phyloP scores from a whole-genome alignment of 2,113 vertebrate genomes.

The Cephalopholis sonnerati region DNA sequence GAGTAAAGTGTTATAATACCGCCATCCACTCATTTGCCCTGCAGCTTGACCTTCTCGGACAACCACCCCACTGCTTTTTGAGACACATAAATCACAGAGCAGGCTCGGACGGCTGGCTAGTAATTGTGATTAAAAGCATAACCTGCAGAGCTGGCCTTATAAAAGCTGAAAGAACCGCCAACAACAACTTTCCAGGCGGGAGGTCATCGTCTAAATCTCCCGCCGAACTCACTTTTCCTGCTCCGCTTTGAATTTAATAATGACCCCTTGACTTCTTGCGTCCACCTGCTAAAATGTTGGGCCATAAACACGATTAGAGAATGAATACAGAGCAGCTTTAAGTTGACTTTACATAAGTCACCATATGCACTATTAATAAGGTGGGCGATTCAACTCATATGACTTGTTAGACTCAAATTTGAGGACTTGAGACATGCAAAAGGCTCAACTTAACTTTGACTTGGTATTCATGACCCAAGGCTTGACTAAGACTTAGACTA shows the following conservation, averaged over 20 bases:
- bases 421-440: too few relatives aligned
- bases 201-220: constrained; percentile 46
- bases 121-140: constrained; percentile 69
- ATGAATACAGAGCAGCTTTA: constrained; percentile 11
- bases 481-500: too few relatives aligned
- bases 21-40: constrained; percentile 33
- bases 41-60: constrained; percentile 63
- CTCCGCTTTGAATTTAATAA: constrained; percentile 37
- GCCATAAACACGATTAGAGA: constrained; percentile 34
- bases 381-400: too few relatives aligned
- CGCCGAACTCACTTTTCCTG: constrained; percentile 39
- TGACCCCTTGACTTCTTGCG: constrained; percentile 23
- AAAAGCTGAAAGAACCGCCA: constrained; percentile 44
- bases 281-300: constrained; percentile 33
- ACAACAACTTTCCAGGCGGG: constrained; percentile 32
- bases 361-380: neutral
- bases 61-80: constrained; percentile 50
- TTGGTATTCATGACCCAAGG: too few relatives aligned
- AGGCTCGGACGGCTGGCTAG: constrained; percentile 40
- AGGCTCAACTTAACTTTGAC: too few relatives aligned
- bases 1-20: constrained; percentile 13
- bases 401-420: too few relatives aligned
- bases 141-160: constrained; percentile 46
- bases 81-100: constrained; percentile 64
- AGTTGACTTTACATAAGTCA: constrained; percentile 17